These are phyloP conservation scores for Dasyprocta punctata DNA, from an alignment of 2,113 vertebrate species.

Conservation along the genomic window DNA sequence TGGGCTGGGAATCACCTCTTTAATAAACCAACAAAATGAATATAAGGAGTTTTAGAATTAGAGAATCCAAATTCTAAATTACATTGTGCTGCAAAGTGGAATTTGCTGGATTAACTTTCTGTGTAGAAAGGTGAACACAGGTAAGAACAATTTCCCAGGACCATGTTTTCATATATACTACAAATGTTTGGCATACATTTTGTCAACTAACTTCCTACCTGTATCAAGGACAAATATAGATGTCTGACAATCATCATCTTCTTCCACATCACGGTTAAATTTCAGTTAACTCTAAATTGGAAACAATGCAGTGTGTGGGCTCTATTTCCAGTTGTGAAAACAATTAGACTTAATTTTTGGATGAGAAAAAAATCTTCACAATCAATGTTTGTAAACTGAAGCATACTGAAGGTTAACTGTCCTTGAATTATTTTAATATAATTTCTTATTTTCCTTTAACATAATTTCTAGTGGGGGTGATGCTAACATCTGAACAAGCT, in stretches of 20 bases:
- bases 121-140: constrained; percentile 6
- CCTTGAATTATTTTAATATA: neutral
- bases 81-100: neutral
- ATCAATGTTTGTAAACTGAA: neutral
- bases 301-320: neutral
- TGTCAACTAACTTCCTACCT: neutral
- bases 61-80: constrained; percentile 20
- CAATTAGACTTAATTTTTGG: neutral
- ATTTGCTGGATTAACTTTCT: neutral
- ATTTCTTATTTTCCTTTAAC: neutral
- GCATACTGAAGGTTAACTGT: neutral
- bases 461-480: neutral
- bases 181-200: neutral
- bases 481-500: neutral
- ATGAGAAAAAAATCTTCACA: neutral
- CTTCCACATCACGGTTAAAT: neutral
- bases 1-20: neutral
- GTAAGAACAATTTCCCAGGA: neutral
- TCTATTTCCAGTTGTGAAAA: constrained; percentile 19
- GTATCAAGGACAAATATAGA: neutral
- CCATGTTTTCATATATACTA: neutral
- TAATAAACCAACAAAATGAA: neutral
- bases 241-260: neutral
- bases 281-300: neutral
- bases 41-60: neutral